Evolutionary conservation across 2,113 vertebrate species (phyloP).

Genomic region (Thomomys bottae): DNA sequence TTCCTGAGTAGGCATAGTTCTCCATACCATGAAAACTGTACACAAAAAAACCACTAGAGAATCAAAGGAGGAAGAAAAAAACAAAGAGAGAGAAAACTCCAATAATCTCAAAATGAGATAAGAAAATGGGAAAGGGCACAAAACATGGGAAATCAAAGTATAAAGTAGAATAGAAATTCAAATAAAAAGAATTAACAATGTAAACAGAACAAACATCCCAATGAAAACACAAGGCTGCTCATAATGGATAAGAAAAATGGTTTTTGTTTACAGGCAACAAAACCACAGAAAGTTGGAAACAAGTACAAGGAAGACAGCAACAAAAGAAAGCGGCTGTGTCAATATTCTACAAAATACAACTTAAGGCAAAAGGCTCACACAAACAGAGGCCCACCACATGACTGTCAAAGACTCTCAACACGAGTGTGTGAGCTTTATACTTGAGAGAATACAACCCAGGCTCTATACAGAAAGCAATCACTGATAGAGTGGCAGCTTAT

Average conservation of each 20-base stretch:
- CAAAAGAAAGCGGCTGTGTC: too few species aligned
- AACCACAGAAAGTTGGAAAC: too few species aligned
- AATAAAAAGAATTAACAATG: neutral
- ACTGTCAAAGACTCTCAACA: neutral
- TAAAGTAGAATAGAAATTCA: conserved; percentile 14
- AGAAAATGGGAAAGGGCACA: neutral
- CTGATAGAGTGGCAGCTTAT: neutral
- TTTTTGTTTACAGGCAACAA: neutral
- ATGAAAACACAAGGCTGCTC: neutral
- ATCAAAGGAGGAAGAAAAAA: neutral
- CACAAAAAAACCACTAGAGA: neutral
- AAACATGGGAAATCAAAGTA: neutral
- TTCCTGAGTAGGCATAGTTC: too few species aligned
- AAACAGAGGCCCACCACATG: neutral
- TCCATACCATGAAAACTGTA: too few species aligned
- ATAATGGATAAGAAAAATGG: neutral
- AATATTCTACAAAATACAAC: neutral
- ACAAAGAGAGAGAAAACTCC: neutral
- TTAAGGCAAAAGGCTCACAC: neutral
- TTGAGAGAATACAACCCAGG: neutral
- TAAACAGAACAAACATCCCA: neutral
- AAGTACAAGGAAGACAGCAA: neutral
- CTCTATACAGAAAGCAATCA: neutral
- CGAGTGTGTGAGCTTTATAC: neutral
- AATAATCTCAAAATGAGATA: neutral